Percentiles rank a stretch among this genome's conserved stretches.
Evolutionary conservation across 1,140 invertebrate species (phyloP).

Genomic region (Papilio dardanus): DNA sequence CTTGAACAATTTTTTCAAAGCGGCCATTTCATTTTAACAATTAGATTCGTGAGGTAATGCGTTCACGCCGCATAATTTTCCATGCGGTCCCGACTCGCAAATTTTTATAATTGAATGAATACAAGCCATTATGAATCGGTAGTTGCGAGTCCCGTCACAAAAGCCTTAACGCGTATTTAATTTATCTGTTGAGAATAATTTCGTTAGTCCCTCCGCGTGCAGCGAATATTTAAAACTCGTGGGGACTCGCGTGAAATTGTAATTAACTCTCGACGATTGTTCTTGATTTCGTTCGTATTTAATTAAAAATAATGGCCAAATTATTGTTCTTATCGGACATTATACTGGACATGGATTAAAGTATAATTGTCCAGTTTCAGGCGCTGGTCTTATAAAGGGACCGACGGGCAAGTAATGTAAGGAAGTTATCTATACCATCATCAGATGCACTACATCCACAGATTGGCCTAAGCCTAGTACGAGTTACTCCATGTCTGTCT

Average conservation of each 20-base stretch:
- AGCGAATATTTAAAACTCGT: slow-evolving; percentile 43
- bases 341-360: too few relatives aligned
- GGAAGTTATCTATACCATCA: too few relatives aligned
- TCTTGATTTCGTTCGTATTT: slow-evolving; percentile 23
- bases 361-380: too few relatives aligned
- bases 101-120: slow-evolving; percentile 67
- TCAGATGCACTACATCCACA: too few relatives aligned
- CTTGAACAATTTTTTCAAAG: slow-evolving; percentile 63
- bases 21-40: slow-evolving; percentile 69
- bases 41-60: slow-evolving; percentile 73
- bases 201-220: slow-evolving; percentile 50
- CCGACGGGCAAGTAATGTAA: too few relatives aligned
- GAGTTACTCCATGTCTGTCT: too few relatives aligned
- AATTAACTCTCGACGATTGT: slow-evolving; percentile 32
- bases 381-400: too few relatives aligned
- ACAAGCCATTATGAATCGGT: slow-evolving; percentile 48
- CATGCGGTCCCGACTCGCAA: slow-evolving; percentile 51
- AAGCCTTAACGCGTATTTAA: slow-evolving; percentile 61
- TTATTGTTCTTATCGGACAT: not conserved
- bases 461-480: too few relatives aligned
- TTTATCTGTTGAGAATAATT: slow-evolving; percentile 54
- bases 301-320: slow-evolving; percentile 8
- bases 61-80: slow-evolving; percentile 80
- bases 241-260: slow-evolving; percentile 38
- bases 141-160: slow-evolving; percentile 49